phyloP scores from a whole-genome alignment of 2,797 vertebrate species.

The Poeciliopsis paucimaculata region DNA sequence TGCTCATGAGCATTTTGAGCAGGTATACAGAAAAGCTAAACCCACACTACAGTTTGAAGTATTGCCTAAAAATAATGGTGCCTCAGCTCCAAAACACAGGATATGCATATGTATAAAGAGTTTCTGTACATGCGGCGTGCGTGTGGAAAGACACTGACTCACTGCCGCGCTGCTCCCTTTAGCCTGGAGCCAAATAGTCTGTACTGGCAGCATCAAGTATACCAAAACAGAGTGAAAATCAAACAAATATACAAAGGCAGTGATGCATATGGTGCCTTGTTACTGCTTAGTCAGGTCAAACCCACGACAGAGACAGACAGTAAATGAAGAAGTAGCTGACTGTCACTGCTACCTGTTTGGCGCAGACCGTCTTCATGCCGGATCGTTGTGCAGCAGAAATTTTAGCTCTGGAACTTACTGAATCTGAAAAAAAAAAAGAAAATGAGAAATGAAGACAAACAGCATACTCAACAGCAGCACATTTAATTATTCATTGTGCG shows the following conservation, averaged over 20 bases:
- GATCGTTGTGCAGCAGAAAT: slow-evolving; percentile 15
- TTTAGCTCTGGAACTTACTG: slow-evolving; percentile 18
- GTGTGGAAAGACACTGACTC: slow-evolving; percentile 47
- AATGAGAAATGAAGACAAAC: slow-evolving; percentile 36
- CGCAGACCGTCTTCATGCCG: neutral
- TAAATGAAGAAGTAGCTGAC: neutral
- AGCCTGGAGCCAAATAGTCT: slow-evolving; percentile 45
- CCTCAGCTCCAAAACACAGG: slow-evolving; percentile 25
- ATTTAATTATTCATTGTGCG: slow-evolving; percentile 64
- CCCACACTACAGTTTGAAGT: slow-evolving; percentile 44
- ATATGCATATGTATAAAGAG: slow-evolving; percentile 51
- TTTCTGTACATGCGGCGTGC: slow-evolving; percentile 38
- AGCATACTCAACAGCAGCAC: slow-evolving; percentile 25
- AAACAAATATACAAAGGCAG: slow-evolving; percentile 10
- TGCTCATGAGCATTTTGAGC: slow-evolving; percentile 24
- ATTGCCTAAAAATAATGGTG: slow-evolving; percentile 51
- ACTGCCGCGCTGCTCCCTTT: slow-evolving; percentile 29
- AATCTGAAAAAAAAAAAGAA: slow-evolving; percentile 13
- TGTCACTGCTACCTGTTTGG: slow-evolving; percentile 10
- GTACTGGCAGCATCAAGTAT: slow-evolving; percentile 36
- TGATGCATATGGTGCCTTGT: slow-evolving; percentile 5
- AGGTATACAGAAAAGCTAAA: slow-evolving; percentile 20
- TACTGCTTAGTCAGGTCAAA: slow-evolving; percentile 22
- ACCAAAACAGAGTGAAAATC: slow-evolving; percentile 35
- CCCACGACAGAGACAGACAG: slow-evolving; percentile 4